These are phyloP conservation scores for Acridotheres tristis DNA, from an alignment of 2,797 vertebrate species.

Conservation along the genomic window DNA sequence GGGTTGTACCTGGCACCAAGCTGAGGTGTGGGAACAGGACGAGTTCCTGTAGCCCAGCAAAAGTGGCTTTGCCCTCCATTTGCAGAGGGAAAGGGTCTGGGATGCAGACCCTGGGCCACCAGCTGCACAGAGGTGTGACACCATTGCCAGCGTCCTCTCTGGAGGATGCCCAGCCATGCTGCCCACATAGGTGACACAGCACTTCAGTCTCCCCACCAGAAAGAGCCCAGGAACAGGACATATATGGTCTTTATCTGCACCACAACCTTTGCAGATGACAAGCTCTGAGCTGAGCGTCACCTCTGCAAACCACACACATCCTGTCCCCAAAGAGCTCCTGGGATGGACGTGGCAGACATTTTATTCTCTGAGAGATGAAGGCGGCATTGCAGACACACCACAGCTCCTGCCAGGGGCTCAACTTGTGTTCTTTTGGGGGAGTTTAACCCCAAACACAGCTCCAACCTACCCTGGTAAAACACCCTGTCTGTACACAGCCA, in stretches of 20 bases:
- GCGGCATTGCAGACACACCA: neutral
- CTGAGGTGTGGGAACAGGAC: neutral
- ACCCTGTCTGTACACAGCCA: neutral
- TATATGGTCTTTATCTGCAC: neutral
- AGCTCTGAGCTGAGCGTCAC: neutral
- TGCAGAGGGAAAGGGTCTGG: neutral
- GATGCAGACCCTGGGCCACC: neutral
- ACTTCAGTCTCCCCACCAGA: neutral
- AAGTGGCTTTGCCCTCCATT: neutral
- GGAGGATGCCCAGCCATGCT: neutral
- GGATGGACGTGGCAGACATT: neutral
- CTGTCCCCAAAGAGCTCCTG: neutral
- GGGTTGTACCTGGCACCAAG: neutral
- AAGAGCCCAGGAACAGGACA: neutral
- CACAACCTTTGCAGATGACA: neutral
- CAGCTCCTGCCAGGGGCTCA: neutral
- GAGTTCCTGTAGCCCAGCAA: neutral
- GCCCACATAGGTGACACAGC: neutral
- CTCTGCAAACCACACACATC: neutral
- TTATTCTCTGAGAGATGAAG: neutral
- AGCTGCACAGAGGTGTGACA: neutral
- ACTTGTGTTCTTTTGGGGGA: neutral
- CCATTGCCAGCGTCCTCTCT: fast-evolving
- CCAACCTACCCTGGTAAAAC: too few species aligned
- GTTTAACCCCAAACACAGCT: neutral